Percentiles rank a stretch among this genome's conserved stretches.
These are phyloP conservation scores for Turritopsis rubra DNA, from an alignment of 30 jellyfish, hydroid and myxozoan genomes.

Conservation along the genomic window DNA sequence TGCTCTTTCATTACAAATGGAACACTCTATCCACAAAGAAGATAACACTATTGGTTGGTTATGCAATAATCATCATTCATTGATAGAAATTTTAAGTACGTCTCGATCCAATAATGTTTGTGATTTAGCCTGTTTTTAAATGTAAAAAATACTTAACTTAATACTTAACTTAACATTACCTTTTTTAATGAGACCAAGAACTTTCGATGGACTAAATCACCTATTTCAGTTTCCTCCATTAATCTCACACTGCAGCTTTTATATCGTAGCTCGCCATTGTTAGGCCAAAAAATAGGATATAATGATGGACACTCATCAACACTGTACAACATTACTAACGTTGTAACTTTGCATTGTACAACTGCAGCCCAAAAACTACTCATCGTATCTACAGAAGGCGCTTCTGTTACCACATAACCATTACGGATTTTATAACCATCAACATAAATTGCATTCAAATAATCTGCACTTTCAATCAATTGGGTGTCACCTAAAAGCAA, in stretches of 20 bases:
- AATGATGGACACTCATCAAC: neutral
- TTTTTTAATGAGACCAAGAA: neutral
- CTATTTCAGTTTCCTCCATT: neutral
- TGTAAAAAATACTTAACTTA: too few species aligned
- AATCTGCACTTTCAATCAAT: neutral
- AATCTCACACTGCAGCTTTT: neutral
- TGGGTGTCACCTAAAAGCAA: neutral
- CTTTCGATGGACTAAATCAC: neutral
- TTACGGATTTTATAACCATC: conserved; percentile 24
- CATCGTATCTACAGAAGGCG: conserved; percentile 1
- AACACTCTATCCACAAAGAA: too few species aligned
- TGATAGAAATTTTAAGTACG: too few species aligned
- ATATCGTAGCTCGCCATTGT: conserved; percentile 22
- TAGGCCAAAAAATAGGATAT: conserved; percentile 57
- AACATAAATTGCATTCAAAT: conserved; percentile 24
- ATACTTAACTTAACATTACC: neutral
- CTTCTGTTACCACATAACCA: conserved; percentile 12
- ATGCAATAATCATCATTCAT: too few species aligned
- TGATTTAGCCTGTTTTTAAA: too few species aligned
- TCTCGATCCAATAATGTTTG: too few species aligned
- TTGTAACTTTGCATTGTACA: conserved; percentile 10
- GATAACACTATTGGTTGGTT: neutral
- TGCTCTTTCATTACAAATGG: too few species aligned
- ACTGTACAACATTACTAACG: conserved; percentile 13
- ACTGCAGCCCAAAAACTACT: conserved; percentile 7